Conservation (phyloP, 2,113 vertebrate genomes). For the Daphoenositta chrysoptera region DNA sequence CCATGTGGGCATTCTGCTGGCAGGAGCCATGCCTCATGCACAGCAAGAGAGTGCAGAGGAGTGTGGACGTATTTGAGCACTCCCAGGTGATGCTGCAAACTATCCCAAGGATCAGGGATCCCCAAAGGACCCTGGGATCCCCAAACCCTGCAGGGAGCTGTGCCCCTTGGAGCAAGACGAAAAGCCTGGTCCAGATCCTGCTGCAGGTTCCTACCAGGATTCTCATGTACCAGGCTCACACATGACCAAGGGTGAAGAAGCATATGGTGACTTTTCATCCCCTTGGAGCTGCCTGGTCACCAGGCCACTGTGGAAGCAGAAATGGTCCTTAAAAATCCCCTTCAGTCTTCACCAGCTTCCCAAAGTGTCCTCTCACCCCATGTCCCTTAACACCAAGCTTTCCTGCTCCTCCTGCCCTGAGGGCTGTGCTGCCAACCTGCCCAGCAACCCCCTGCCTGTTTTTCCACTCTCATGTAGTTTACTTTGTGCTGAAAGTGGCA, state of each 20-base stretch:
- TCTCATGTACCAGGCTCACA: neutral
- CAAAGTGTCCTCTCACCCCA: neutral
- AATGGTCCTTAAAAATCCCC: neutral
- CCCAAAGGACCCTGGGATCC: neutral
- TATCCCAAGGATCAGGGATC: rapidly evolving
- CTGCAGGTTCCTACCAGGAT: neutral
- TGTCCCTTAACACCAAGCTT: neutral
- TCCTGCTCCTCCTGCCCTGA: neutral
- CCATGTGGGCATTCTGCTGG: neutral
- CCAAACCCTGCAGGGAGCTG: neutral
- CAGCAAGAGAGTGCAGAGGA: neutral
- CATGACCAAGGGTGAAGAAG: neutral
- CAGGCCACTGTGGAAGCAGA: neutral
- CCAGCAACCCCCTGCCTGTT: neutral
- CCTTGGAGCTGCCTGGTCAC: neutral
- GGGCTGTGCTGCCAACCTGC: neutral
- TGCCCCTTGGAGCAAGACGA: neutral
- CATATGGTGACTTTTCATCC: neutral
- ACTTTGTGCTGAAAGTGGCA: neutral
- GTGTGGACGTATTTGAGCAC: neutral
- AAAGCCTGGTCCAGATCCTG: neutral
- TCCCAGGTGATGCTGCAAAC: neutral
- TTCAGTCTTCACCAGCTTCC: neutral
- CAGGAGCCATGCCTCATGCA: neutral
- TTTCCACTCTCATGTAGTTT: neutral